Percentiles rank a stretch among this genome's conserved stretches.
phyloP scores from a whole-genome alignment of 2,797 vertebrate species.

The Tenualosa thibaudeaui region DNA sequence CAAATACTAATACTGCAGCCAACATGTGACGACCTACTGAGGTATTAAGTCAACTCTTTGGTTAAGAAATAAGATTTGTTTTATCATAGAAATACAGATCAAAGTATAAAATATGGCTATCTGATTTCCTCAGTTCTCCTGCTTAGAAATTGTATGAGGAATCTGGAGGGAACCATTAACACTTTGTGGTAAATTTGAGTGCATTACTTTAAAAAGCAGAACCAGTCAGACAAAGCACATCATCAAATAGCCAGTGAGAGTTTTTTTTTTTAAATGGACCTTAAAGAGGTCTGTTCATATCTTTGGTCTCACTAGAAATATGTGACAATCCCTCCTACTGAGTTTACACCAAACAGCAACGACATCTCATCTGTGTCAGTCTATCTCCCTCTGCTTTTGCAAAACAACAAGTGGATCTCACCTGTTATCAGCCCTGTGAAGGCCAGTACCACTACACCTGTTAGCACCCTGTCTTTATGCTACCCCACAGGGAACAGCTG shows the following conservation, averaged over 20 bases:
- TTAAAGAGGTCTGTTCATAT: not conserved
- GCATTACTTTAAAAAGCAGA: conserved; percentile 51
- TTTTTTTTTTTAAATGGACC: not conserved
- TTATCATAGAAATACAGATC: conserved; percentile 59
- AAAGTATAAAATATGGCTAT: conserved; percentile 65
- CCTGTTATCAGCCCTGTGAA: conserved; percentile 70
- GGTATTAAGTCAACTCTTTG: conserved; percentile 69
- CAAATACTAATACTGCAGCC: conserved; percentile 34
- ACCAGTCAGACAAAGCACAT: conserved; percentile 23
- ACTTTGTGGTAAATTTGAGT: conserved; percentile 74
- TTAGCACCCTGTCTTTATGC: conserved; percentile 76
- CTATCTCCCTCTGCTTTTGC: conserved; percentile 63
- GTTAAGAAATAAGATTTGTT: conserved; percentile 59
- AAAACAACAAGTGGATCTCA: conserved; percentile 69
- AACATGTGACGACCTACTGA: conserved; percentile 55
- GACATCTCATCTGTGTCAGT: conserved; percentile 58
- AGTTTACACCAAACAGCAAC: conserved; percentile 56
- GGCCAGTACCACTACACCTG: conserved; percentile 74
- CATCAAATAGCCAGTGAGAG: not conserved
- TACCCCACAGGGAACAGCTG: conserved; percentile 73
- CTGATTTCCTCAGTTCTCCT: conserved; percentile 25
- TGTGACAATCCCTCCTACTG: not conserved
- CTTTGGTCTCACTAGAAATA: conserved; percentile 16
- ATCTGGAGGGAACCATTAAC: conserved; percentile 63
- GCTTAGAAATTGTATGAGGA: conserved; percentile 42